These are phyloP conservation scores for Hyla sarda DNA, from an alignment of 2,113 vertebrate genomes.

Conservation along the genomic window DNA sequence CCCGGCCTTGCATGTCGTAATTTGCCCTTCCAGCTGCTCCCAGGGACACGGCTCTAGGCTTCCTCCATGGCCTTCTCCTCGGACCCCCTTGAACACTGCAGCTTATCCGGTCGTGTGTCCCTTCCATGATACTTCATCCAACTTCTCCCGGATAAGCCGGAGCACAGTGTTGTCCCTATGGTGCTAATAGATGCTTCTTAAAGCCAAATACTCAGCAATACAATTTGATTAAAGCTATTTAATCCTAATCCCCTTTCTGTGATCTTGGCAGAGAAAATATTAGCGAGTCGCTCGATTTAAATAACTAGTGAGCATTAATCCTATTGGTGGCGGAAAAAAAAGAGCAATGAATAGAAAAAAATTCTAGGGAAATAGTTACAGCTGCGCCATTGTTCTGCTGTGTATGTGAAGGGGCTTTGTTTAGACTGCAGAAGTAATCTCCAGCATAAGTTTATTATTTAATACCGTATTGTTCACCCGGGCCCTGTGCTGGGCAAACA, in stretches of 20 bases:
- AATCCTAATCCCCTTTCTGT: slow-evolving; percentile 86
- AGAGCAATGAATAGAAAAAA: slow-evolving; percentile 82
- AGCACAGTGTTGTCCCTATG: slow-evolving; percentile 42
- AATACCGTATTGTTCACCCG: neutral
- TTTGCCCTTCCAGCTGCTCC: neutral
- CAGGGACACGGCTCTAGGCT: neutral
- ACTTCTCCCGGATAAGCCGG: neutral
- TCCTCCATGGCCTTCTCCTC: neutral
- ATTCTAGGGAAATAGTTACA: slow-evolving; percentile 73
- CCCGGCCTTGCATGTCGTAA: no score
- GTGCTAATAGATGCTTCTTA: slow-evolving; percentile 66
- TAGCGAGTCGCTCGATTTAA: slow-evolving; percentile 85
- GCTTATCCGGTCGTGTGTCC: neutral
- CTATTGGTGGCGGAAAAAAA: slow-evolving; percentile 74
- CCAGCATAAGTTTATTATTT: slow-evolving; percentile 32
- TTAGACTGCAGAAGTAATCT: slow-evolving; percentile 61
- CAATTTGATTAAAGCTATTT: slow-evolving; percentile 80
- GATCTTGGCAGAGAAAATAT: slow-evolving; percentile 83
- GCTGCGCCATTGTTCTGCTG: slow-evolving; percentile 76
- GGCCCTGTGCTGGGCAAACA: slow-evolving; percentile 34
- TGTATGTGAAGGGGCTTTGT: slow-evolving; percentile 70
- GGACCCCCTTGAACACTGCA: neutral
- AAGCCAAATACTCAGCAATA: slow-evolving; percentile 62
- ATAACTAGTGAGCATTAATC: slow-evolving; percentile 86
- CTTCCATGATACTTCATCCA: neutral